phyloP scores from a whole-genome alignment of 2,797 vertebrate species.

The Gobio occitaniae region DNA sequence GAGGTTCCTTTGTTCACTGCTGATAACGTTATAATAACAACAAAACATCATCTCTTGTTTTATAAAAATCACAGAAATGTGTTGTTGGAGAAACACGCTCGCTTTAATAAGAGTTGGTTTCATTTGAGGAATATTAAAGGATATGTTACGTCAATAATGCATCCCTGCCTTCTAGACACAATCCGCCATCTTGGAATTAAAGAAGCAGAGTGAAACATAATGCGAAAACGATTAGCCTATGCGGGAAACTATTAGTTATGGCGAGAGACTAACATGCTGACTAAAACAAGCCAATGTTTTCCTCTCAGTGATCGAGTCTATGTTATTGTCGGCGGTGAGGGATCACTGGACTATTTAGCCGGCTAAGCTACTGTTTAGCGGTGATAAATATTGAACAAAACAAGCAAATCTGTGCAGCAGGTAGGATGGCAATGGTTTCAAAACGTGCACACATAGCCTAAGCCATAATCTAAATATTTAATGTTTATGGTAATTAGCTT shows the following conservation, averaged over 20 bases:
- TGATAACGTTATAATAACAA: background rate
- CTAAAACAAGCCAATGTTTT: background rate
- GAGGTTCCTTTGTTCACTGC: background rate
- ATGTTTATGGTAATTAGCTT: background rate
- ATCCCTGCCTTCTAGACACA: background rate
- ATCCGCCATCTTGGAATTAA: slow-evolving; percentile 23
- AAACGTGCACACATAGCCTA: background rate
- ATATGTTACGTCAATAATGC: background rate
- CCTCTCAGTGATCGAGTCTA: background rate
- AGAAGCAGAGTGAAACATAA: background rate
- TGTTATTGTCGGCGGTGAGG: background rate
- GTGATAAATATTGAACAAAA: background rate
- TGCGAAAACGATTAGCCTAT: background rate
- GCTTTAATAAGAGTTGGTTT: background rate
- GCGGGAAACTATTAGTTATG: background rate
- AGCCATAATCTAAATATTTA: background rate
- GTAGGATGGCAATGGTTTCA: background rate
- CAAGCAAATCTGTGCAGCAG: background rate
- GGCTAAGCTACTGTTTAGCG: background rate
- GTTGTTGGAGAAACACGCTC: background rate
- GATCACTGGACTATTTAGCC: background rate
- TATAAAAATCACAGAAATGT: background rate
- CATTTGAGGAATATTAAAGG: background rate
- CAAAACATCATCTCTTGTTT: background rate
- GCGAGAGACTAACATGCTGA: background rate